phyloP scores from a whole-genome alignment of 1,140 invertebrate species.

The Campodea augens region DNA sequence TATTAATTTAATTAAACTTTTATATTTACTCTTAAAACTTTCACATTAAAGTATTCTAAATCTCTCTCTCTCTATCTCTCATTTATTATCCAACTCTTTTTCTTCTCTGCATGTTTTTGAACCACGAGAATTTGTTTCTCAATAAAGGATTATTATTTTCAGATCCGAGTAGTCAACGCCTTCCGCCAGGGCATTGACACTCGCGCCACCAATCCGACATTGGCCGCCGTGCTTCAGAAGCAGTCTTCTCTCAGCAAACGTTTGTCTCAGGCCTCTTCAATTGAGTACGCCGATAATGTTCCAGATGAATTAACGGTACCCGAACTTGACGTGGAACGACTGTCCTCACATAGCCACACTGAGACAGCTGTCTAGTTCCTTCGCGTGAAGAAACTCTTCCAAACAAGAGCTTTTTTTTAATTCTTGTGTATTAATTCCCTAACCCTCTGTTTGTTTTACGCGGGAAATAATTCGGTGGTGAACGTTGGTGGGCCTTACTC shows the following conservation, averaged over 20 bases:
- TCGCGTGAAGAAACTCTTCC: no score
- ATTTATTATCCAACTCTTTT: no score
- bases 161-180: conserved; percentile 98
- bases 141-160: conserved; percentile 30
- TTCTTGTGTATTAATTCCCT: no score
- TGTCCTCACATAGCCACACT: conserved; percentile 78
- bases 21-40: no score
- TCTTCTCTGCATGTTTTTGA: no score
- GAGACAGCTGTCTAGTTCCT: conserved; percentile 66
- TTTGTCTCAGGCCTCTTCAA: conserved; percentile 72
- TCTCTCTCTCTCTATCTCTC: no score
- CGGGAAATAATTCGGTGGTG: neutral
- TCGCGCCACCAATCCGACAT: conserved; percentile 68
- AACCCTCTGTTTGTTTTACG: neutral
- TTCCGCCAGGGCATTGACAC: conserved; percentile 95
- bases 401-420: no score
- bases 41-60: no score
- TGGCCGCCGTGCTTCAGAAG: conserved; percentile 75
- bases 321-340: conserved; percentile 72
- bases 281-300: conserved; percentile 75
- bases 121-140: neutral
- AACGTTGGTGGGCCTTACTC: neutral
- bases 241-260: conserved; percentile 75
- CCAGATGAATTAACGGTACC: conserved; percentile 68
- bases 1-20: no score